Evolutionary conservation across 2,888 invertebrate species (phyloP), one percentile per base, ranked within the genome.

Genomic region (Actias luna): DNA sequence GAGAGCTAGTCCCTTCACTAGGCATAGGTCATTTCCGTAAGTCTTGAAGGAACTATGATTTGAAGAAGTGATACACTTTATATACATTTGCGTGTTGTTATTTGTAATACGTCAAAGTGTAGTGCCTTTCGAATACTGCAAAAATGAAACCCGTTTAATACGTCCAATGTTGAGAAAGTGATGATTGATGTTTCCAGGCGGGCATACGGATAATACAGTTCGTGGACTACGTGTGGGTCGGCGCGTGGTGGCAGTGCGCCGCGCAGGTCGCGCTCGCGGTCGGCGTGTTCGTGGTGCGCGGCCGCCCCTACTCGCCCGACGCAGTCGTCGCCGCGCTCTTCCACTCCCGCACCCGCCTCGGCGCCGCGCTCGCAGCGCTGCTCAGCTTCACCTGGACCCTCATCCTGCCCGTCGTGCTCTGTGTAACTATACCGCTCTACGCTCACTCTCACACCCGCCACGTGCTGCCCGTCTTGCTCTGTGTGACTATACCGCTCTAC

Each of bases 351-450:
- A 85, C 87, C 25, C 65, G 76, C 0, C 67, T 90, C 39, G 70
- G 81, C 27, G 82, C 83, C 18, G 75, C 95, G 92, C 93, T 93
- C 10, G 95, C 95, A 5, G 95, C 96, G 12, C 86, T 97, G 16
- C 89, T 97, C 5, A 96, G 96, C 18, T 97, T 98, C 79, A 95
- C 96, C 0, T 98, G 98, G 98, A 98, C 97, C 78, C 96, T 98
- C 2, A 92, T 97, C 62, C 85, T 98, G 74, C 98, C 98, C 0
- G 96, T 97, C 61, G 94, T 96, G 8, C 88, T 98, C 61, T 95
- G 97, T 91, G 97, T 97, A 76, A 88, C 7, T 63, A 58, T 25
- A 60, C 62, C 46, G 7, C 16, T 14, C 2, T 52, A n/a, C 50
- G 10, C 12, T 10, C 22, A 35, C 25, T 12, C 61, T 10, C 50